These are phyloP conservation scores for Chloroclysta siterata DNA, from an alignment of 2,888 invertebrate species.

Conservation along the genomic window DNA sequence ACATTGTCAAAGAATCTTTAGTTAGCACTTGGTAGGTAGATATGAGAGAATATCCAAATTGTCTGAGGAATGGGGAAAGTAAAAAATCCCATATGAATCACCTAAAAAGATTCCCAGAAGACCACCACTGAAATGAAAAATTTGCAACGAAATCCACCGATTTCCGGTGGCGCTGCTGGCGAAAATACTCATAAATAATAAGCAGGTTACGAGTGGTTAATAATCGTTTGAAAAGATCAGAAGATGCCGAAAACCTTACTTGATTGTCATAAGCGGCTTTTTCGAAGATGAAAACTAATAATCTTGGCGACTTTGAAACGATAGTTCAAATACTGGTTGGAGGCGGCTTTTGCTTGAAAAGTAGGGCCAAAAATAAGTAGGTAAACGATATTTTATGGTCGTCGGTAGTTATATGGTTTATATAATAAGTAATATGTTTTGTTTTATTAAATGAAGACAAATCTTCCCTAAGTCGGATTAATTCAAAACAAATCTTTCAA, in stretches of 20 bases:
- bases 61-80: background rate
- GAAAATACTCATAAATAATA: slow-evolving; percentile 26
- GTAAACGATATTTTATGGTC: background rate
- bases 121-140: slow-evolving; percentile 56
- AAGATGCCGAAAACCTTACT: slow-evolving; percentile 16
- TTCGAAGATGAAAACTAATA: background rate
- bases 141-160: slow-evolving; percentile 56
- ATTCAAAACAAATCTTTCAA: too few species aligned
- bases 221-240: slow-evolving; percentile 22
- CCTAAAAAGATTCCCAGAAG: slow-evolving; percentile 42
- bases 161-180: slow-evolving; percentile 71
- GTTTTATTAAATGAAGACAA: too few species aligned
- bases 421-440: too few species aligned
- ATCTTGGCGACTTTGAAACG: background rate
- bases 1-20: too few species aligned
- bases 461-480: too few species aligned
- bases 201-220: slow-evolving; percentile 11
- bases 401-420: too few species aligned
- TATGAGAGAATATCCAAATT: too few species aligned
- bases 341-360: background rate
- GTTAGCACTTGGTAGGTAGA: too few species aligned
- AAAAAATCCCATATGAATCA: slow-evolving; percentile 18
- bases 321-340: background rate
- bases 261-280: background rate
- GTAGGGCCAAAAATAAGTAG: background rate